Evolutionary conservation across 2,888 invertebrate species (phyloP), one percentile per base, ranked within the genome.

Genomic region (Dasypolia templi): DNA sequence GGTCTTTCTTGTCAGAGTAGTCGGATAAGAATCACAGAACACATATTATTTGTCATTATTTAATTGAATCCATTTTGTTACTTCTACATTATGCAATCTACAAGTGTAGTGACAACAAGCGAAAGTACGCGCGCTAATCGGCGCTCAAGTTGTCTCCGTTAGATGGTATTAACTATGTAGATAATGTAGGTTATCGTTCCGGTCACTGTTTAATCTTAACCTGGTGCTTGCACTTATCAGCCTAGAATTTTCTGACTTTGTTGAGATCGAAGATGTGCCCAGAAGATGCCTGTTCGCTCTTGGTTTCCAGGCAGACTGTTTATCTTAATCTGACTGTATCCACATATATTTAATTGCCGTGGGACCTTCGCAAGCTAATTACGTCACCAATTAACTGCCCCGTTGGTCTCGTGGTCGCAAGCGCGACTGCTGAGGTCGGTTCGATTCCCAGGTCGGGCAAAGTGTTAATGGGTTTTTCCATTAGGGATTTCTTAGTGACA

Each of bases 51-150:
- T 12, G 14, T 14, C n/a, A 51, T 51, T 5, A 5, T 51, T 26
- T 14, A 14, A 51, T 22, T 22, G 2, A 5, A 42, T 19, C 1
- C 4, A 32, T 42, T 26, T 70, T 46, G 12, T 56, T n/a, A 46
- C 9, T 29, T 29, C 7, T 29, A 29, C 22, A 39, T 17, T 61
- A n/a, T 58, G 6, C 61, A 42, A 66, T 39, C 19, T 7, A 32
- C 32, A 7, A n/a, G 22, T 61, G 14, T 3, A 58, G 35, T 32
- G n/a, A 7, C 14, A 63, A 58, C 44, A 53, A 77, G 68, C 77
- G 77, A 64, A 77, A 64, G 77, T 77, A 32, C 32, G 26, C 53
- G 22, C 29, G 49, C 59, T 78, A 49, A 69, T 77, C 59, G 46
- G 9, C 49, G 32, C 29, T n/a, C 14, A 22, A 51, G 35, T n/a